Conservation (phyloP, 1,140 invertebrate genomes). For the Zaprionus nigranus region DNA sequence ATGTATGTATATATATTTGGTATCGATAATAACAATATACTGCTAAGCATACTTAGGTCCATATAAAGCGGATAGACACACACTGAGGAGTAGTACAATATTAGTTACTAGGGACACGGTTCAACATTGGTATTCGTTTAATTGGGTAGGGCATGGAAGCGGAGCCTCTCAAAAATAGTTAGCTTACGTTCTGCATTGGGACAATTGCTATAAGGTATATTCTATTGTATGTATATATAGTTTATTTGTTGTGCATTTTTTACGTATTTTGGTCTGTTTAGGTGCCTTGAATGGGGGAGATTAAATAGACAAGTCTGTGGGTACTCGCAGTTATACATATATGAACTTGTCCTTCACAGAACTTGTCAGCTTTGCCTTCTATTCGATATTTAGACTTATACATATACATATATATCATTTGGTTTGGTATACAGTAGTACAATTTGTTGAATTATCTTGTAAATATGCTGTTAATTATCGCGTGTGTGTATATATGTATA, state of each 20-base stretch:
- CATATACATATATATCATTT: slow-evolving; percentile 28
- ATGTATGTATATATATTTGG: background rate
- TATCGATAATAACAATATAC: slow-evolving; percentile 9
- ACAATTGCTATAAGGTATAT: slow-evolving; percentile 5
- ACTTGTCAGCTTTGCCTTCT: background rate
- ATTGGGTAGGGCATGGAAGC: background rate
- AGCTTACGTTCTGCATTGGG: slow-evolving; percentile 13
- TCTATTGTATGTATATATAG: slow-evolving; percentile 16
- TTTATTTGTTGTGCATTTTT: slow-evolving; percentile 52
- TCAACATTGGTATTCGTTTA: slow-evolving; percentile 23
- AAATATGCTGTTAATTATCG: slow-evolving; percentile 31
- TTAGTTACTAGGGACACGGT: slow-evolving; percentile 16
- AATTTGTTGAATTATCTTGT: slow-evolving; percentile 34
- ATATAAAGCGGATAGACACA: slow-evolving; percentile 16
- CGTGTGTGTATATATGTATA: background rate
- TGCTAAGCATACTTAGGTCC: slow-evolving; percentile 14
- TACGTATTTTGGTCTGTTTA: slow-evolving; percentile 58
- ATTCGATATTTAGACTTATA: slow-evolving; percentile 21
- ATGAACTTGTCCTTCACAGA: background rate
- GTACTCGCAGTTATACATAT: background rate
- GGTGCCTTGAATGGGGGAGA: slow-evolving; percentile 36
- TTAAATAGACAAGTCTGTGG: slow-evolving; percentile 24
- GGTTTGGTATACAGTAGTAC: slow-evolving; percentile 45
- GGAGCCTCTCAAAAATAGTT: slow-evolving; percentile 31
- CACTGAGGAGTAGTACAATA: slow-evolving; percentile 14